These are phyloP conservation scores for Ceratina japonica DNA, from an alignment of 1,140 invertebrate species.

Conservation along the genomic window DNA sequence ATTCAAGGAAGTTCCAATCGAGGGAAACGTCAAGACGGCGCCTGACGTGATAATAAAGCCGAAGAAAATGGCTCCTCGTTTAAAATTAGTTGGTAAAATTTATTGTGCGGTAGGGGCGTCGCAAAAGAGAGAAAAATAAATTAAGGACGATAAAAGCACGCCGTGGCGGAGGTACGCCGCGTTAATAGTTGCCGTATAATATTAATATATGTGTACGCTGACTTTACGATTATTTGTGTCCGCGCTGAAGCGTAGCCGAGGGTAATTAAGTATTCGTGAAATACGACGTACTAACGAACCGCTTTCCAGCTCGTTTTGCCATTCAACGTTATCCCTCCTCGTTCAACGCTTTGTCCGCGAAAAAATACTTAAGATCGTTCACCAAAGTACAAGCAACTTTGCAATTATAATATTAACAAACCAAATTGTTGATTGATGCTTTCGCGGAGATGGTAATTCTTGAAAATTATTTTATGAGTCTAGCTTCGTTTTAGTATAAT, in stretches of 20 bases:
- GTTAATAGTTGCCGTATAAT: conserved; percentile 41
- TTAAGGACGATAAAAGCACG: conserved; percentile 26
- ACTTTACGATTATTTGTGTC: conserved; percentile 44
- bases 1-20: not conserved
- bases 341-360: not conserved
- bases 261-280: conserved; percentile 51
- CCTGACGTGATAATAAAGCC: not conserved
- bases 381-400: too few relatives aligned
- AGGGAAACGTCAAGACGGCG: not conserved
- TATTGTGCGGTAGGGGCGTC: conserved; percentile 7
- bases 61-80: not conserved
- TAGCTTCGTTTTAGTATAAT: too few relatives aligned
- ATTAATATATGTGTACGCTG: conserved; percentile 31
- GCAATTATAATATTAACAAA: too few relatives aligned
- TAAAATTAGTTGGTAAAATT: conserved; percentile 39
- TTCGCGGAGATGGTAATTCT: too few relatives aligned
- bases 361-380: too few relatives aligned
- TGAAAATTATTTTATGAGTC: too few relatives aligned
- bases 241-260: conserved; percentile 15
- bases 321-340: conserved; percentile 1
- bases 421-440: too few relatives aligned
- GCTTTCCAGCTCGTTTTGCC: conserved; percentile 36
- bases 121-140: conserved; percentile 30
- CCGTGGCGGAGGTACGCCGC: conserved; percentile 13
- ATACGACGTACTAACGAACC: conserved; percentile 50